phyloP scores from a whole-genome alignment of 2,888 invertebrate genomes.

The Geotrupes spiniger region DNA sequence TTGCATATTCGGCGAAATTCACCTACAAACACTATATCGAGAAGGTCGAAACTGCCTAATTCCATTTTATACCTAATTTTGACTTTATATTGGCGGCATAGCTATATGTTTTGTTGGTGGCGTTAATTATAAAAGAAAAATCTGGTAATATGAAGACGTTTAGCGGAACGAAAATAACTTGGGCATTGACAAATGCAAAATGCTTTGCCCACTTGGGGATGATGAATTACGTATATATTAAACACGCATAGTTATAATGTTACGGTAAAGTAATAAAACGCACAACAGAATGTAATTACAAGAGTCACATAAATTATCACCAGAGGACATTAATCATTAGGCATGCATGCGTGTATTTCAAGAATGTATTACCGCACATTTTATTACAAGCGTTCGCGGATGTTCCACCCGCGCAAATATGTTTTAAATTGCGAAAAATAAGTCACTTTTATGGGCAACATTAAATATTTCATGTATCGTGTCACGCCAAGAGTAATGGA shows the following conservation, averaged over 20 bases:
- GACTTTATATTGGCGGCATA: too few species aligned
- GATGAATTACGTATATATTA: too few species aligned
- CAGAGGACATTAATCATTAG: not conserved
- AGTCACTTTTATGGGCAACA: slow-evolving; percentile 28
- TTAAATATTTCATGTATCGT: slow-evolving; percentile 30
- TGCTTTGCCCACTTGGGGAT: too few species aligned
- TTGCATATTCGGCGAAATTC: too few species aligned
- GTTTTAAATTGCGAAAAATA: slow-evolving; percentile 23
- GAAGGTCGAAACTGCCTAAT: too few species aligned
- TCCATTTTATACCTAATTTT: too few species aligned
- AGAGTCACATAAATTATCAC: slow-evolving; percentile 4
- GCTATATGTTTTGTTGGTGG: too few species aligned
- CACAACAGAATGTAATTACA: slow-evolving; percentile 11
- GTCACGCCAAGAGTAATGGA: slow-evolving; percentile 31
- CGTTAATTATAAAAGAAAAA: too few species aligned
- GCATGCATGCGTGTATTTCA: slow-evolving; percentile 1
- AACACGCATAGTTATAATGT: slow-evolving; percentile 7
- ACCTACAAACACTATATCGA: too few species aligned
- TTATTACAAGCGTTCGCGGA: slow-evolving; percentile 6
- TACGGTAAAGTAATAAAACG: slow-evolving; percentile 12
- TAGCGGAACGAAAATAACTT: too few species aligned
- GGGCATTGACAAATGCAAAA: too few species aligned
- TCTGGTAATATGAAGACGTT: too few species aligned
- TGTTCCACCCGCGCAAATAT: slow-evolving; percentile 16
- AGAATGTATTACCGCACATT: slow-evolving; percentile 4